Evolutionary conservation across 1,140 invertebrate genomes (phyloP), one percentile per base, ranked within the genome.

Genomic region (Drosophila lini): DNA sequence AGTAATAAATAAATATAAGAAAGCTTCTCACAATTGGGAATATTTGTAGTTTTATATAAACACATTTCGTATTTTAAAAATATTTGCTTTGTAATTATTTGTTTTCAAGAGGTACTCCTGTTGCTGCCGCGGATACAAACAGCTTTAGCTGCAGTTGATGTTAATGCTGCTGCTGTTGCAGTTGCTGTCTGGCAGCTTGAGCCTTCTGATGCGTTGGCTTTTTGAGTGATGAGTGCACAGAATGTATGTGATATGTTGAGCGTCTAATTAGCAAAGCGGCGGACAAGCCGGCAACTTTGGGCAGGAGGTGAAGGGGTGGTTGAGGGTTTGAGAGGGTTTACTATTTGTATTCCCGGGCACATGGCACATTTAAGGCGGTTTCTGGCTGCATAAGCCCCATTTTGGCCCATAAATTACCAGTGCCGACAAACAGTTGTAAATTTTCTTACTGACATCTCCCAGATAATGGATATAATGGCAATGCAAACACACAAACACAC

Each of bases 221-320:
- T 71, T 55, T 71, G 68, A 71, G 62, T 71, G 69, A 68, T 73
- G 62, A 73, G 69, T 40, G 56, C 48, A 53, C 63, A 59, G 38
- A 73, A 59, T 57, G 68, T 44, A 52, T 65, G 61, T 71, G 68
- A 67, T 70, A 55, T 45, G 60, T 70, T 71, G 62, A 57, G 52
- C 48, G 60, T 25, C 60, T 62, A 62, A 48, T 65, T 55, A 71
- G 50, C 50, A 71, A 19, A 48, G 47, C 52, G 61, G 53, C 19
- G 57, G 41, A 38, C 40, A 44, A 32, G 64, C 41, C 22, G 36
- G 36, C 31, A 41, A 9, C 28, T 31, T 36, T 53, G 16, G 5
- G 10, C 10, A 4, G 36, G 28, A 0, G n/a, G 0, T 2, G 16
- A 5, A 9, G 2, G 15, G 15, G 38, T 19, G 15, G 5, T 5